Conservation (phyloP, 2,113 vertebrate genomes). For the Leptobrachium leishanense region DNA sequence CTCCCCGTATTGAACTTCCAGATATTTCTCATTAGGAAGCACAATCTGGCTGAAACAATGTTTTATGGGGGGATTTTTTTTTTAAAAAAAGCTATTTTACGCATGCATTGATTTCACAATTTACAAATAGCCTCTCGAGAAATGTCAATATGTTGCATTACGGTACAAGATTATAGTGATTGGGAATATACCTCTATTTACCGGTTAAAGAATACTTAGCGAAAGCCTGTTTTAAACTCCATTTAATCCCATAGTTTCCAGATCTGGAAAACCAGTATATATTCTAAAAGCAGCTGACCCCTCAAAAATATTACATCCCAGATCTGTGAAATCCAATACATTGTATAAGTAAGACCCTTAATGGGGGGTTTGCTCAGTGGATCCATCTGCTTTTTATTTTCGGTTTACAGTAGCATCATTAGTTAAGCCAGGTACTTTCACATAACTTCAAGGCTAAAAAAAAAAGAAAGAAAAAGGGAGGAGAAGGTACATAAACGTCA, state of each 20-base stretch:
- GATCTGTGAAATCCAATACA: slow-evolving; percentile 34
- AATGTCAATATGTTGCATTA: neutral
- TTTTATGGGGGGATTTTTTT: neutral
- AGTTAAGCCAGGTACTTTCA: slow-evolving; percentile 34
- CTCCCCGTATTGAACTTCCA: neutral
- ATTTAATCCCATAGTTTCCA: slow-evolving; percentile 1
- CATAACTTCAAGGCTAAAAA: slow-evolving; percentile 9
- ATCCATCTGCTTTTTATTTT: slow-evolving; percentile 44
- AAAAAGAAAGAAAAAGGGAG: slow-evolving; percentile 1
- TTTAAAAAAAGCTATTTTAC: neutral
- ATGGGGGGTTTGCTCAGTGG: slow-evolving; percentile 3
- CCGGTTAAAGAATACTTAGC: slow-evolving; percentile 1
- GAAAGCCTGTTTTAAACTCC: neutral
- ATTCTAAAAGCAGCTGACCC: slow-evolving; percentile 36
- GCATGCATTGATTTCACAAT: neutral
- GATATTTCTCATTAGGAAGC: neutral
- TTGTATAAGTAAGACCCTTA: slow-evolving; percentile 36
- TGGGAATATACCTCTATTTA: neutral
- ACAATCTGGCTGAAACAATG: neutral
- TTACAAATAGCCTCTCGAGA: slow-evolving; percentile 8
- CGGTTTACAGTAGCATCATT: slow-evolving; percentile 40
- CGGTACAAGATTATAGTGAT: neutral
- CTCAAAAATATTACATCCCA: slow-evolving; percentile 35
- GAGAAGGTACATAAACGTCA: slow-evolving; percentile 15
- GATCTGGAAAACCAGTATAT: slow-evolving; percentile 12